Conservation (phyloP, 2,113 vertebrate genomes). For the Glareola pratincola region DNA sequence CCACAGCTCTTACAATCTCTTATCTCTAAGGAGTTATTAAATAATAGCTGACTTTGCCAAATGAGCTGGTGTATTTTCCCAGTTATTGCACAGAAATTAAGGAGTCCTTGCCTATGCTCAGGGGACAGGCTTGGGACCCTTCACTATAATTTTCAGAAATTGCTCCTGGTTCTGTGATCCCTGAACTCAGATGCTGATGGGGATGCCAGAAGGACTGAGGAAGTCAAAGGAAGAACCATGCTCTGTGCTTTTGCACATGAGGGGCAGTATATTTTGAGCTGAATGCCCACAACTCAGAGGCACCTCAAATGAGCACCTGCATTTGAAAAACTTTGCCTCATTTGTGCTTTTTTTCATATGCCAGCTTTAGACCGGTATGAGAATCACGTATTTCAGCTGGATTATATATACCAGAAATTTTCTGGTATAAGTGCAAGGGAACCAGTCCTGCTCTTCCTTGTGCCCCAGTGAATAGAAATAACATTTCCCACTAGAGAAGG, state of each 20-base stretch:
- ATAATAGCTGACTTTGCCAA: background rate
- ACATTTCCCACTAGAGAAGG: background rate
- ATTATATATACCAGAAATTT: background rate
- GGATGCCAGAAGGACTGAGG: background rate
- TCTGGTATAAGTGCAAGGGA: background rate
- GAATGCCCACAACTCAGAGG: background rate
- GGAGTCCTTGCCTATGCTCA: background rate
- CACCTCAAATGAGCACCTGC: background rate
- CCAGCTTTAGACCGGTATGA: background rate
- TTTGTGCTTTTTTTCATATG: background rate
- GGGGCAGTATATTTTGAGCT: background rate
- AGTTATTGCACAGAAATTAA: background rate
- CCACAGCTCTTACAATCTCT: background rate
- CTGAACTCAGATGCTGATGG: background rate
- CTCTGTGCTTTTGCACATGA: background rate
- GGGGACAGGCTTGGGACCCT: background rate
- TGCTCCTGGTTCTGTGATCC: background rate
- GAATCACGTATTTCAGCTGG: background rate
- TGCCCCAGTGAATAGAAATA: background rate
- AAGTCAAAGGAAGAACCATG: background rate
- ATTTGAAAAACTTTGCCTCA: background rate
- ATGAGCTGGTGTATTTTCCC: background rate
- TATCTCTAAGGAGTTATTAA: background rate
- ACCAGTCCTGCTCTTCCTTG: background rate
- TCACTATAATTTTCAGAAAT: background rate